A percentile compares a stretch with the other conserved stretches of the same genome.
Evolutionary conservation across 2,797 vertebrate genomes (phyloP).

Genomic region (Prionace glauca): DNA sequence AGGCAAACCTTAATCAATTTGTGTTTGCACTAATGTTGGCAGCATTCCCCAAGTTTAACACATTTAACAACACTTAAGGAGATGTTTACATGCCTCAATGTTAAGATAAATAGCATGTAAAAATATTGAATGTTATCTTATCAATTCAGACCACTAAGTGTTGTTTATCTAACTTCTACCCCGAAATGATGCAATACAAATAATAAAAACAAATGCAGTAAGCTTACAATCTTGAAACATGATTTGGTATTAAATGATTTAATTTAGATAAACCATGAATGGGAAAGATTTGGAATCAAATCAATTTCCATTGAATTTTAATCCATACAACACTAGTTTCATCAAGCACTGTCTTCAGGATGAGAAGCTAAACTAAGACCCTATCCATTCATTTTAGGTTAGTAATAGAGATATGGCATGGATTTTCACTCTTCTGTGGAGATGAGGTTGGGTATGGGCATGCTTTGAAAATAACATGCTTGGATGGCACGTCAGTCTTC

Average conservation of each 20-base stretch:
- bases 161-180: not conserved
- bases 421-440: no score
- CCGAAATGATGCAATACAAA: not conserved
- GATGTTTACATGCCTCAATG: not conserved
- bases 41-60: not conserved
- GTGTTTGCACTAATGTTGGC: not conserved
- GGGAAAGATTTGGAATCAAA: not conserved
- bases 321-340: not conserved
- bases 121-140: constrained; percentile 1
- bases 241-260: not conserved
- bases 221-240: not conserved
- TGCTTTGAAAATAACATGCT: no score
- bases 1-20: not conserved
- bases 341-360: not conserved
- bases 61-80: not conserved
- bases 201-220: not conserved
- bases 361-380: not conserved
- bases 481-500: no score
- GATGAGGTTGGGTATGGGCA: no score
- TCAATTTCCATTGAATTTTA: not conserved
- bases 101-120: not conserved
- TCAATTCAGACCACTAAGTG: not conserved
- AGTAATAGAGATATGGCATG: not conserved
- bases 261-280: not conserved
- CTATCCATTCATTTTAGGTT: not conserved